A percentile compares a stretch with the other conserved stretches of the same genome.
Conservation (phyloP, 2,888 invertebrate genomes). For the Calameuta pallipes region DNA sequence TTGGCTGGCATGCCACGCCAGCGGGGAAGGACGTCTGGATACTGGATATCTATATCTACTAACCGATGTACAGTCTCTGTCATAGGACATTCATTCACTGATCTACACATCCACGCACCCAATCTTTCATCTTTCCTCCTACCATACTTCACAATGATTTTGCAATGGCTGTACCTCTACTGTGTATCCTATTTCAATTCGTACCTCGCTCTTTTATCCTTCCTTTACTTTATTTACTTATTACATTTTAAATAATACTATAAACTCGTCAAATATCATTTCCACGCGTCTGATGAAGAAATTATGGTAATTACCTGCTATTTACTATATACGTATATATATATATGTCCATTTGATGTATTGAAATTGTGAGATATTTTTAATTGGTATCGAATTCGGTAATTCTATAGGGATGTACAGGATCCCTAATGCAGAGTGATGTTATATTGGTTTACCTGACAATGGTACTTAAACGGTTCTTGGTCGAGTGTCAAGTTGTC, state of each 20-base stretch:
- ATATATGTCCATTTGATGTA: neutral
- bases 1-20: conserved; percentile 54
- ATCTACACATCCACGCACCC: neutral
- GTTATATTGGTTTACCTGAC: neutral
- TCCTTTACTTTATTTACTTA: neutral
- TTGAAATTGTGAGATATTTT: neutral
- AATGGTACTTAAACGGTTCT: neutral
- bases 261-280: neutral
- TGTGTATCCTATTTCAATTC: neutral
- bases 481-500: neutral
- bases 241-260: neutral
- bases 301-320: neutral
- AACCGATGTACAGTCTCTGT: neutral
- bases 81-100: neutral
- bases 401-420: neutral
- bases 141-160: neutral
- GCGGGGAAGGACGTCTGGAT: conserved; percentile 29
- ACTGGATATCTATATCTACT: conserved; percentile 18
- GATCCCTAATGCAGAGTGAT: neutral
- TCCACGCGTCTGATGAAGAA: neutral
- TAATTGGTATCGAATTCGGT: neutral
- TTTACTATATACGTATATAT: neutral
- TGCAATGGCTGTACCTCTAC: neutral
- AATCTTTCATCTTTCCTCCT: neutral
- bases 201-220: neutral